Base-by-base conservation (phyloP, 2,888 invertebrate genomes). In the Chouioia cunea region DNA sequence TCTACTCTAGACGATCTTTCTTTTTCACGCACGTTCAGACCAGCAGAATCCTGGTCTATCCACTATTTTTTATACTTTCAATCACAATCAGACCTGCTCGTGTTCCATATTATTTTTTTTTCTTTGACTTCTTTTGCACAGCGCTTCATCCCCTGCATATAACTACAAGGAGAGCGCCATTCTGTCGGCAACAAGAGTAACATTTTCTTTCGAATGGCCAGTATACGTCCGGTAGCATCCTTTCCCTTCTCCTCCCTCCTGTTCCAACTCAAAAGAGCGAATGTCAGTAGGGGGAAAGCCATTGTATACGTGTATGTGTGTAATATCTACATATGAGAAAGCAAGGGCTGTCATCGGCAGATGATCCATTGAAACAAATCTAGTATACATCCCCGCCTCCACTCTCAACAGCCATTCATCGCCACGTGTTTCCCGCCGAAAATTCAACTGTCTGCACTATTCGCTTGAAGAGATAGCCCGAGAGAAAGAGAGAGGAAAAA, bases 361-460 rank as follows among this genome's bases (percentile, higher is more conserved):
- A 81, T 76, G 79, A 81, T 78, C 77, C 80, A 80, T 80, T 77
- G 77, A 78, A 79, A 80, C 74, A 75, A 77, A 77, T 76, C 70
- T 36, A 36, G 10, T 36, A 36, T 36, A 36, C 12, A 36, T 36
- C 62, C 65, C 65, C 63, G 63, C 62, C 60, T 46, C 27, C 53
- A 54, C 68, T 50, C 73, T 47, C 60, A 50, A n/a, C 69, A 47
- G 69, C 67, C 73, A 70, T 75, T 73, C 70, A 64, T 43, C 27
- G 74, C 66, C 76, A 74, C 74, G 73, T 74, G 75, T 64, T 72
- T 71, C 47, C 66, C 69, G 69, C 69, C 50, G 58, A 52, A 60
- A 70, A 50, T 60, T 58, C 54, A 43, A 44, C 44, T 4, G 23
- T 48, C 22, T 53, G 36, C 47, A 48, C n/a, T 27, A 6, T 12